Evolutionary conservation across 2,113 vertebrate species (phyloP).

Genomic region (Lasiurus cinereus): DNA sequence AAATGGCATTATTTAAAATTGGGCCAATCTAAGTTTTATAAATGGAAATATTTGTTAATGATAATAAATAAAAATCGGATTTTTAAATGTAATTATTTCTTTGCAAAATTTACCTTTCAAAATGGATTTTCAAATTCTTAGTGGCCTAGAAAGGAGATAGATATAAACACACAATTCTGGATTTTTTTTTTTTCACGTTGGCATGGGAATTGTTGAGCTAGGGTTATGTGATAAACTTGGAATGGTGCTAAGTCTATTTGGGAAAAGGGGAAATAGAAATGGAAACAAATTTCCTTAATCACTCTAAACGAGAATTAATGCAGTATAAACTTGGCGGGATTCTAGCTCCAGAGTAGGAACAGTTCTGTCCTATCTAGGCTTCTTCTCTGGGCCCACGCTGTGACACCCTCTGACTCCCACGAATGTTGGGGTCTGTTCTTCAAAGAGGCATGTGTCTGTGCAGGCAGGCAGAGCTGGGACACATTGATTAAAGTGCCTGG

Average conservation of each 20-base stretch:
- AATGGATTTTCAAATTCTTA: not conserved
- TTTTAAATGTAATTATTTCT: not conserved
- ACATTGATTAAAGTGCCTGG: constrained; percentile 63
- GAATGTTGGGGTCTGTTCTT: constrained; percentile 33
- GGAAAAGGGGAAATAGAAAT: not conserved
- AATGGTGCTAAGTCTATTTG: not conserved
- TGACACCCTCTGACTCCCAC: constrained; percentile 52
- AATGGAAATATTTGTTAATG: not conserved
- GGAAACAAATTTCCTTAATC: constrained; percentile 11
- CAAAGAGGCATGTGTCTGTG: not conserved
- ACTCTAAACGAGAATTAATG: not conserved
- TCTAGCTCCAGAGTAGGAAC: not conserved
- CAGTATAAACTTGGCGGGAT: not conserved
- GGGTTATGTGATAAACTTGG: not conserved
- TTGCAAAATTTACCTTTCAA: not conserved
- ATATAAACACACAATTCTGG: not conserved
- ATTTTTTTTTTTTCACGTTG: not conserved
- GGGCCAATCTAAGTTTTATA: not conserved
- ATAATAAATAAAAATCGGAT: not conserved
- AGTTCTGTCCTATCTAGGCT: not conserved
- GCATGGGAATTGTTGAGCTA: not conserved
- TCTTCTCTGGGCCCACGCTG: not conserved
- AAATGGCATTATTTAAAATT: not conserved
- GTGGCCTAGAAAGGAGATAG: not conserved
- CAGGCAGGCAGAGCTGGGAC: constrained; percentile 6